phyloP scores from a whole-genome alignment of 2,888 invertebrate species.

The Drosophila ezoana region DNA sequence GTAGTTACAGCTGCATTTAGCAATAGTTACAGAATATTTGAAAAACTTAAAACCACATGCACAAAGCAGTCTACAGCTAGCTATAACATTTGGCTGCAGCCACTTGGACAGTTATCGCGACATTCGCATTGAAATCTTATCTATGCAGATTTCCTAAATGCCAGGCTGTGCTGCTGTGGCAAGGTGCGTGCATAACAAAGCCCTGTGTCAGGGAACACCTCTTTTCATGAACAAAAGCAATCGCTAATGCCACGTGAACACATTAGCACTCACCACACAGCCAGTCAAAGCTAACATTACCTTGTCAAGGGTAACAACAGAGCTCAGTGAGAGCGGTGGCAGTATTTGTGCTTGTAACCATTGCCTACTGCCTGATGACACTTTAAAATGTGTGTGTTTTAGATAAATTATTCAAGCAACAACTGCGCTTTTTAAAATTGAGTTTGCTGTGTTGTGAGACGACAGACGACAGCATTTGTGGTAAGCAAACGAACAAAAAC shows the following conservation, averaged over 20 bases:
- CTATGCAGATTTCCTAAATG: constrained; percentile 12
- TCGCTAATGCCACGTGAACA: constrained; percentile 35
- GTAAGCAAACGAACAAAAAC: constrained; percentile 51
- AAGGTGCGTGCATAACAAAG: constrained; percentile 21
- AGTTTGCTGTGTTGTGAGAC: constrained; percentile 68
- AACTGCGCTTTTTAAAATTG: constrained; percentile 73
- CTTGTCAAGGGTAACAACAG: constrained; percentile 33
- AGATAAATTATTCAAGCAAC: constrained; percentile 78
- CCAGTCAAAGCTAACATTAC: constrained; percentile 21
- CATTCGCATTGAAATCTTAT: constrained; percentile 36
- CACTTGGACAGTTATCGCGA: constrained; percentile 21
- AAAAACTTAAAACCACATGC: constrained; percentile 25
- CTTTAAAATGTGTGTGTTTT: constrained; percentile 44
- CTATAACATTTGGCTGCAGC: constrained; percentile 5
- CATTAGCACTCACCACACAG: constrained; percentile 5
- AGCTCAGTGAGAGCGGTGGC: constrained; percentile 11
- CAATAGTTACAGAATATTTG: constrained; percentile 42
- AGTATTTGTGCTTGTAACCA: constrained; percentile 47
- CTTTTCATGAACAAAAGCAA: constrained; percentile 59
- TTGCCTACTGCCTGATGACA: constrained; percentile 32
- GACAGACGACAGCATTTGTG: constrained; percentile 64
- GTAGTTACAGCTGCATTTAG: constrained; percentile 20
- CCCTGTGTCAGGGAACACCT: constrained; percentile 41
- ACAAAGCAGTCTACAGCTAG: not conserved
- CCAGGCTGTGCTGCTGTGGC: constrained; percentile 1